These are phyloP conservation scores for Drosophila flavopinicola DNA, from an alignment of 2,888 invertebrate species.

Conservation along the genomic window DNA sequence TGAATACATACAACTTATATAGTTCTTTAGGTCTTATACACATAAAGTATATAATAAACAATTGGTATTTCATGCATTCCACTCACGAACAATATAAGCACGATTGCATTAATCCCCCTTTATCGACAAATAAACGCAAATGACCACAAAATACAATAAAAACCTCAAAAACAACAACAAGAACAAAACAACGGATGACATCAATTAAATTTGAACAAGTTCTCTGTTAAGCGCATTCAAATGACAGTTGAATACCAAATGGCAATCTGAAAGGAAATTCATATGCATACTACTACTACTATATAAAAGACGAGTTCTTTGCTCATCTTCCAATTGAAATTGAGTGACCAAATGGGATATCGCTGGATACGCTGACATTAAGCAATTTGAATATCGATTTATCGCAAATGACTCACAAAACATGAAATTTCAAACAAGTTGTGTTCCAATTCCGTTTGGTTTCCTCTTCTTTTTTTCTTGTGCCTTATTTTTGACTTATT, in stretches of 20 bases:
- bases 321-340: neutral
- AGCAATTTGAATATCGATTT: slow-evolving; percentile 3
- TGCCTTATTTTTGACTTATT: too few relatives aligned
- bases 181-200: slow-evolving; percentile 10
- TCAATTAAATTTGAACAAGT: slow-evolving; percentile 21
- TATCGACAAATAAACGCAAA: slow-evolving; percentile 6
- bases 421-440: neutral
- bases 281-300: neutral
- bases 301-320: slow-evolving; percentile 10
- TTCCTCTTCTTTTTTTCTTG: neutral
- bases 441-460: neutral
- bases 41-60: neutral
- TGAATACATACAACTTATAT: too few relatives aligned
- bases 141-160: slow-evolving; percentile 9
- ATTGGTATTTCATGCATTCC: slow-evolving; percentile 9
- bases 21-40: neutral
- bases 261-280: slow-evolving; percentile 1
- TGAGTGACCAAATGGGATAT: neutral
- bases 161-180: neutral
- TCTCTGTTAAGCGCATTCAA: slow-evolving; percentile 10
- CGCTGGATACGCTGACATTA: slow-evolving; percentile 4
- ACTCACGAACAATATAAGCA: slow-evolving; percentile 14
- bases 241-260: slow-evolving; percentile 23
- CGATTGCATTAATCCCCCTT: slow-evolving; percentile 8
- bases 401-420: slow-evolving; percentile 13